Evolutionary conservation across 2,113 vertebrate genomes (phyloP), one percentile per base, ranked within the genome.

Genomic region (Periophthalmodon schlosseri): DNA sequence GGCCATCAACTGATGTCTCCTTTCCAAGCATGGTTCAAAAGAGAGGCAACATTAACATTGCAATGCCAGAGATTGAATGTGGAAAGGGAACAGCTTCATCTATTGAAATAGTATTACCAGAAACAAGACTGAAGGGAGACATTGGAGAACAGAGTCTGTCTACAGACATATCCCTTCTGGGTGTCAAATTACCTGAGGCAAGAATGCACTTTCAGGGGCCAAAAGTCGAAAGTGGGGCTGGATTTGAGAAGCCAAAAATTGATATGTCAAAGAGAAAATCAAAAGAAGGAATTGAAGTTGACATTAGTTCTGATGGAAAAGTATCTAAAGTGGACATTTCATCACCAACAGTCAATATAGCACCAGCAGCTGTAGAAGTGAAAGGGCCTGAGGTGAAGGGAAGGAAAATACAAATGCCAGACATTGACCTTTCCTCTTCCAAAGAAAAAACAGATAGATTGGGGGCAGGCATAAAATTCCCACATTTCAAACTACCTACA

Each of bases 401-500:
- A 6, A 73, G 73, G 23, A 87, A 84, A 33, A 70, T 87, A n/a
- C 44, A 74, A 20, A 70, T 82, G 58, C 86, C 83, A 46, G 72
- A 60, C 12, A 28, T 83, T 24, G 79, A 84, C 21, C 14, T 89
- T 0, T 89, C 89, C 0, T 66, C 92, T 12, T 85, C 89, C 1
- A 74, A 61, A 81, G 81, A 70, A 50, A 72, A 80, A 23, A 14
- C 39, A 44, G 70, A 46, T 12, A 12, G 18, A 21, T 33, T 64
- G 28, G 80, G 84, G 56, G 75, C 75, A 70, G 86, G 91, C 18
- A 68, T 89, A 2, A 93, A 92, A 82, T 61, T 91, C 49, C 92
- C 92, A 11, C 87, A 75, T 24, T 85, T 94, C 36, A 93, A 92
- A 82, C 75, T 95, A 73, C 94, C 95, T 0, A 92, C 89, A 11